Evolutionary conservation across 2,888 invertebrate species (phyloP).

Genomic region (Piscicola geometra): DNA sequence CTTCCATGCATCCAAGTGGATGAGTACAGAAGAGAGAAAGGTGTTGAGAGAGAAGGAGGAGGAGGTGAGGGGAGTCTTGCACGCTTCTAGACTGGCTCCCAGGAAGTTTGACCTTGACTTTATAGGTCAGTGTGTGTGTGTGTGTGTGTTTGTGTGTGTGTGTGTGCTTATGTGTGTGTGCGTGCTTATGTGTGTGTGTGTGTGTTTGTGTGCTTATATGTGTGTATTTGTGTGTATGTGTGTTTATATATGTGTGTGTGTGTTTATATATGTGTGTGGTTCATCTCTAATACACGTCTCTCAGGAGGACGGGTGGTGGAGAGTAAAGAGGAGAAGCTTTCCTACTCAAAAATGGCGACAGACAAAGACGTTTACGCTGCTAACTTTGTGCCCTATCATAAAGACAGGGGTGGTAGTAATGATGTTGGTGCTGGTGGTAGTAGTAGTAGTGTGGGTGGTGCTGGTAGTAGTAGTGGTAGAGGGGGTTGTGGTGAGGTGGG

Average conservation of each 20-base stretch:
- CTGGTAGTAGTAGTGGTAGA: neutral
- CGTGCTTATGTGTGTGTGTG: too few relatives aligned
- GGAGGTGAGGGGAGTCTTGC: slow-evolving; percentile 66
- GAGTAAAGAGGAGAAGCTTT: neutral
- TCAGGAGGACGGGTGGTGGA: neutral
- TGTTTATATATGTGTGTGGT: too few relatives aligned
- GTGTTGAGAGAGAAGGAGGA: slow-evolving; percentile 67
- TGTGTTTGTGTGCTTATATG: too few relatives aligned
- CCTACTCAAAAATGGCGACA: neutral
- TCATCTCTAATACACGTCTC: too few relatives aligned
- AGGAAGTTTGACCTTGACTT: slow-evolving; percentile 75
- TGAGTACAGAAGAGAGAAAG: slow-evolving; percentile 68
- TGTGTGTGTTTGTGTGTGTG: too few relatives aligned
- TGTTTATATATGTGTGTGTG: too few relatives aligned
- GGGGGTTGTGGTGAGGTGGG: neutral
- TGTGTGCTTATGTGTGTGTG: too few relatives aligned
- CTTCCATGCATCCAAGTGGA: slow-evolving; percentile 73
- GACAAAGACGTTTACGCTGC: neutral
- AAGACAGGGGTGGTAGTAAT: neutral
- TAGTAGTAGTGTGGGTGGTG: neutral
- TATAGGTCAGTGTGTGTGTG: slow-evolving; percentile 52
- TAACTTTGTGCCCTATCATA: neutral
- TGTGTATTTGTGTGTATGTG: too few relatives aligned
- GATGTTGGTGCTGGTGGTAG: neutral
- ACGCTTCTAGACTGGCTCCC: slow-evolving; percentile 63